Evolutionary conservation across 2,113 vertebrate species (phyloP).

Genomic region (Podiceps cristatus): DNA sequence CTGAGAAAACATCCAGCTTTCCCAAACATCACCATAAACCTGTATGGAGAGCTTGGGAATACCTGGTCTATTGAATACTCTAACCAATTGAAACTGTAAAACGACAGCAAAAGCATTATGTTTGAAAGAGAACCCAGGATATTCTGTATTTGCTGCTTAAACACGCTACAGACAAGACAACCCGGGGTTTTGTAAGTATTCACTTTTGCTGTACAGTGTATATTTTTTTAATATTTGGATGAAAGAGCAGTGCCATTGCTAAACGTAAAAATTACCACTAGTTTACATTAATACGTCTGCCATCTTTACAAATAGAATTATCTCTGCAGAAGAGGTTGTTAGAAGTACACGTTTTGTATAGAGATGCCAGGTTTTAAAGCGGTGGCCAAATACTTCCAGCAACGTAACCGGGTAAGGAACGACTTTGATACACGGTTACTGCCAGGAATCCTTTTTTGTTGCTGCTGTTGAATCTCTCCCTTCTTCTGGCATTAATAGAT

Average conservation of each 20-base stretch:
- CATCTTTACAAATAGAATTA: neutral
- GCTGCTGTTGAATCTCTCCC: neutral
- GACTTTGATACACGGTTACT: neutral
- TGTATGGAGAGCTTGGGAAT: neutral
- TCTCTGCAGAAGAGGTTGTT: neutral
- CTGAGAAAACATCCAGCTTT: neutral
- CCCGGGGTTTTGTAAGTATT: neutral
- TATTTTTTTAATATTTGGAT: neutral
- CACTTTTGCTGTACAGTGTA: neutral
- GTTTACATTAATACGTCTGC: neutral
- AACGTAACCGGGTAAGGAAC: neutral
- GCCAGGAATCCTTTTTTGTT: neutral
- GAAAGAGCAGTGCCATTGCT: neutral
- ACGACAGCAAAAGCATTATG: neutral
- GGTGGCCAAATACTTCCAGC: neutral
- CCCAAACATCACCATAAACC: neutral
- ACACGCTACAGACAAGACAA: neutral
- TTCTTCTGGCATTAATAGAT: conserved; percentile 35
- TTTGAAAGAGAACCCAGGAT: neutral
- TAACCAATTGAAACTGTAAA: neutral
- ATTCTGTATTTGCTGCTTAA: neutral
- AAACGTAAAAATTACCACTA: neutral
- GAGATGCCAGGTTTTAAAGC: neutral
- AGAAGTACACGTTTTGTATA: neutral
- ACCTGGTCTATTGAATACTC: neutral